Conservation (phyloP, 2,888 invertebrate genomes). For the Dinocampus coccinellae region DNA sequence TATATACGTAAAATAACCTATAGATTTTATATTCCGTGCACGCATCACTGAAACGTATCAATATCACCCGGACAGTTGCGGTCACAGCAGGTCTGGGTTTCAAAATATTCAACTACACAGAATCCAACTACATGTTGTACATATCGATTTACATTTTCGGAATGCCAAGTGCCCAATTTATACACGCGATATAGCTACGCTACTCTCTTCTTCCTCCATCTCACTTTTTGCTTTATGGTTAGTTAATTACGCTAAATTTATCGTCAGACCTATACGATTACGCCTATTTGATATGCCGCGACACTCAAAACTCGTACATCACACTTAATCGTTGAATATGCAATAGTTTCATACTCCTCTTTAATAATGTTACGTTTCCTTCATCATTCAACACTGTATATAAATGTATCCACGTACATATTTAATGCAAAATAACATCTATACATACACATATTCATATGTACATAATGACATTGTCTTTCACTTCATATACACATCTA, state of each 20-base stretch:
- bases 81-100: constrained; percentile 25
- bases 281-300: constrained; percentile 63
- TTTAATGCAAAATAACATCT: constrained; percentile 57
- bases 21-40: not conserved
- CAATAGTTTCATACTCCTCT: constrained; percentile 47
- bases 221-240: constrained; percentile 38
- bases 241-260: constrained; percentile 63
- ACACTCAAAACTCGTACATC: constrained; percentile 65
- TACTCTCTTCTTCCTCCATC: no score
- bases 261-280: constrained; percentile 56
- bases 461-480: not conserved
- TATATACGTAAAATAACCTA: not conserved
- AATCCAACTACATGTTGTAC: constrained; percentile 28
- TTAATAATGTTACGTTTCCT: constrained; percentile 19
- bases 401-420: constrained; percentile 54
- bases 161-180: constrained; percentile 40
- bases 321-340: constrained; percentile 67
- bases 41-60: constrained; percentile 32
- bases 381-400: constrained; percentile 28
- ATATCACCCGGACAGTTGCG: constrained; percentile 25
- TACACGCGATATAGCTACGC: constrained; percentile 38
- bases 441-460: not conserved
- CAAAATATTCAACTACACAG: constrained; percentile 1
- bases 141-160: constrained; percentile 49
- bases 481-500: no score